Base-by-base conservation (phyloP, 2,888 invertebrate genomes). In the Heteromyza rotundicornis region DNA sequence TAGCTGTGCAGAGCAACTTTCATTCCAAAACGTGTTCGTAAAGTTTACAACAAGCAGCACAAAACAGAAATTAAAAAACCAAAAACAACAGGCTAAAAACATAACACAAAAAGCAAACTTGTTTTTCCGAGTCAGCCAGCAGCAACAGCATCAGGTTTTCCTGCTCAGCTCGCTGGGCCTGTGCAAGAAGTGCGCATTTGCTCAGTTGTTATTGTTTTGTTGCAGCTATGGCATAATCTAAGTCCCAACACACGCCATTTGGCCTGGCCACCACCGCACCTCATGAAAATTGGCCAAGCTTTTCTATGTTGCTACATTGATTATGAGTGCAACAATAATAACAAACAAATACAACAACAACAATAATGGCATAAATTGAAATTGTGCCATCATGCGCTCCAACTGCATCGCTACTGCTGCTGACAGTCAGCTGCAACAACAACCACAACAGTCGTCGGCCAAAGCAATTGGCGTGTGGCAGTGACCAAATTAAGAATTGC, bases 401-500 rank as follows among this genome's bases (percentile, higher is more conserved):
- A 36, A 51, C 19, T 40, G 60, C 56, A 23, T 27, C 22, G 20
- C 35, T 22, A 12, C 16, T 56, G 14, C n/a, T 10, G 24, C 2
- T 23, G 10, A 10, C 44, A 20, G 32, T 40, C 40, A 40, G 40
- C 40, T 40, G 16, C 40, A n/a, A 40, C 27, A 27, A 27, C 27
- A 27, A 27, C 27, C 7, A 7, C 27, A 10, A 14, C 40, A 5
- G n/a, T 49, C 3, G 16, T 27, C 60, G 40, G 32, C 23, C n/a
- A n/a, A n/a, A 44, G 24, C 52, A 47, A 53, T n/a, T 53, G 54
- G 54, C 59, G 61, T 54, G 54, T 62, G 64, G 59, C 64, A 64
- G 60, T 64, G 64, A 59, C 61, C 61, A 59, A 62, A 57, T 64
- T 62, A 57, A 59, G 59, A 50, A 59, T 59, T 61, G 59, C 61